Evolutionary conservation across 1,140 invertebrate genomes (phyloP).

Genomic region (Magallana angulata): DNA sequence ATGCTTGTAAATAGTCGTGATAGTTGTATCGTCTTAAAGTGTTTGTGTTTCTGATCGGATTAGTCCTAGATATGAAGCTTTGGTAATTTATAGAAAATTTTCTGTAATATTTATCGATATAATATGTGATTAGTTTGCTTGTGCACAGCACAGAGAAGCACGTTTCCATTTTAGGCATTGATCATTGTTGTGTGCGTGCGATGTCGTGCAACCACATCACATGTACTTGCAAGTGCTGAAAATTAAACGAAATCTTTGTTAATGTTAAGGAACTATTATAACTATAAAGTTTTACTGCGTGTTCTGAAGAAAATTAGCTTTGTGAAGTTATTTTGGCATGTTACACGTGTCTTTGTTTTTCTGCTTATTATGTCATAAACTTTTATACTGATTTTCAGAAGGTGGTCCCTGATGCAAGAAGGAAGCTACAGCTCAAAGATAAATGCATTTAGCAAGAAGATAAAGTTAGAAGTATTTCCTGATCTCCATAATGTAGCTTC

Average conservation of each 20-base stretch:
- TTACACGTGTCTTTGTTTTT: too few species aligned
- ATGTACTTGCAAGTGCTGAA: background rate
- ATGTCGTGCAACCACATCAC: background rate
- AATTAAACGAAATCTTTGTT: background rate
- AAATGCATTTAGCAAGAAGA: constrained; percentile 76
- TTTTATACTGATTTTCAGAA: background rate
- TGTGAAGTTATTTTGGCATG: too few species aligned
- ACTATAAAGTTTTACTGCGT: too few species aligned
- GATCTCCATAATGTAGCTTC: constrained; percentile 74
- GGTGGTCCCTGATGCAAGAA: constrained; percentile 73
- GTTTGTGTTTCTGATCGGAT: too few species aligned
- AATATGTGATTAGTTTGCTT: too few species aligned
- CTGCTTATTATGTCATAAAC: too few species aligned
- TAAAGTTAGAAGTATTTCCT: constrained; percentile 71
- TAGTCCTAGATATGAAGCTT: too few species aligned
- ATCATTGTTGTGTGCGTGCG: background rate
- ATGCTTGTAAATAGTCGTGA: constrained; percentile 15
- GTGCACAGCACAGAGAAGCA: background rate
- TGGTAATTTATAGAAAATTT: too few species aligned
- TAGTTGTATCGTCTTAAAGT: too few species aligned
- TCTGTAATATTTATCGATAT: too few species aligned
- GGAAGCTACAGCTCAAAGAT: constrained; percentile 72
- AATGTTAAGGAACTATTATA: too few species aligned
- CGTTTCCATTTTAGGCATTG: constrained; percentile 4
- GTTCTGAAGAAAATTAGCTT: too few species aligned